A percentile compares a stretch with the other conserved stretches of the same genome.
Conservation (phyloP, 2,113 vertebrate genomes). For the Centropristis striata region DNA sequence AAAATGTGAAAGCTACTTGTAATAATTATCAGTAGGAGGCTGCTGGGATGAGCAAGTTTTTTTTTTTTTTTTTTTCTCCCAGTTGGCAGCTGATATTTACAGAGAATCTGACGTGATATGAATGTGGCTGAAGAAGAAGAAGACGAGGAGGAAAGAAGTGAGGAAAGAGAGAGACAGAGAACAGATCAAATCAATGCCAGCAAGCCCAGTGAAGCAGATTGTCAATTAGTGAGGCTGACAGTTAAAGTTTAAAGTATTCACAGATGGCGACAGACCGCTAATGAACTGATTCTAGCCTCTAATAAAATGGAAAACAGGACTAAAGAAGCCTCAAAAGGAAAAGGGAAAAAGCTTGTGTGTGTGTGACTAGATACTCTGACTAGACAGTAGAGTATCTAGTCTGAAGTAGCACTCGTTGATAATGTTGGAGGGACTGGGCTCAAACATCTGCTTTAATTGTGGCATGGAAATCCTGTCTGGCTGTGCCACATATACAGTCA, state of each 20-base stretch:
- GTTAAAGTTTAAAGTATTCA: constrained; percentile 70
- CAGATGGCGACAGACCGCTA: constrained; percentile 58
- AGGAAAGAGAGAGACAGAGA: constrained; percentile 44
- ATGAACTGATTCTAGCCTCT: constrained; percentile 55
- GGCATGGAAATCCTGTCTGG: constrained; percentile 29
- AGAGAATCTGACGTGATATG: neutral
- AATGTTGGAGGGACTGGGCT: constrained; percentile 30
- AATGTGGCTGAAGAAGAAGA: neutral
- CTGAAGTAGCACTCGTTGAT: constrained; percentile 35
- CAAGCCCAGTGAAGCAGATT: constrained; percentile 64
- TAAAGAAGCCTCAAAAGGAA: constrained; percentile 21
- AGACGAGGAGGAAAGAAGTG: constrained; percentile 17
- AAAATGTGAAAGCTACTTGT: constrained; percentile 3
- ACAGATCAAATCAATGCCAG: constrained; percentile 61
- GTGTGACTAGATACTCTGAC: neutral
- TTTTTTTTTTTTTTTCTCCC: neutral
- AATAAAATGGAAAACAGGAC: constrained; percentile 47
- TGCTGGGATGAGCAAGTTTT: neutral
- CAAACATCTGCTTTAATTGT: constrained; percentile 46
- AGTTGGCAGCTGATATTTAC: constrained; percentile 1
- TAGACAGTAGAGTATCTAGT: neutral
- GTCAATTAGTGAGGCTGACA: constrained; percentile 66
- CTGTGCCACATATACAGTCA: neutral
- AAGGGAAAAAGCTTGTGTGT: neutral
- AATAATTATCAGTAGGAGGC: neutral